These are phyloP conservation scores for Calyptomena viridis DNA, from an alignment of 2,113 vertebrate species.

Conservation along the genomic window DNA sequence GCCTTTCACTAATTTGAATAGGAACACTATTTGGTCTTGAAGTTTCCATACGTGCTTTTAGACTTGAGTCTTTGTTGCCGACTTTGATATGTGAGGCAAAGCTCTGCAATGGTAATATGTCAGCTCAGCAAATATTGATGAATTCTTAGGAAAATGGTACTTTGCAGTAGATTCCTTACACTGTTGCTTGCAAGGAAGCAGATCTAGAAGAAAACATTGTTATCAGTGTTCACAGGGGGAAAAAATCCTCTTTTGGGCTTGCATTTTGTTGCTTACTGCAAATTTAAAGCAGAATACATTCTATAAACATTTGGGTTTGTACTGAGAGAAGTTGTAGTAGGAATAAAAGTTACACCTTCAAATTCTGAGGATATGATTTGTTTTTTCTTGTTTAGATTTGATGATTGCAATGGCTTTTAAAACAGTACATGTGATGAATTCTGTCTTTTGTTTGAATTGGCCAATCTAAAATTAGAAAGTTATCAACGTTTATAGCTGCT, in stretches of 20 bases:
- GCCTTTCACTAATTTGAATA: background rate
- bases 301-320: background rate
- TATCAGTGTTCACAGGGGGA: fast-evolving
- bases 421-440: background rate
- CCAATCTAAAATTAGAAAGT: constrained; percentile 35
- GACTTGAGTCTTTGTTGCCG: background rate
- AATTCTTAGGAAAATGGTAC: background rate
- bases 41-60: background rate
- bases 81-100: background rate
- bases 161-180: background rate
- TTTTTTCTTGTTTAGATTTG: background rate
- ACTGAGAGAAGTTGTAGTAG: background rate
- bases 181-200: background rate
- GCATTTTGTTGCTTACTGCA: background rate
- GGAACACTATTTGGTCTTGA: background rate
- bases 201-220: background rate
- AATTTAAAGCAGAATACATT: background rate
- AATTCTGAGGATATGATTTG: background rate
- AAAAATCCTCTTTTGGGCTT: background rate
- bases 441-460: background rate
- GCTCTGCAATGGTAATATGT: background rate
- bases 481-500: background rate
- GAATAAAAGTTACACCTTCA: background rate
- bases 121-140: background rate
- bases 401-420: background rate